phyloP scores from a whole-genome alignment of 1,140 invertebrate genomes.

The Trichonephila clavipes region DNA sequence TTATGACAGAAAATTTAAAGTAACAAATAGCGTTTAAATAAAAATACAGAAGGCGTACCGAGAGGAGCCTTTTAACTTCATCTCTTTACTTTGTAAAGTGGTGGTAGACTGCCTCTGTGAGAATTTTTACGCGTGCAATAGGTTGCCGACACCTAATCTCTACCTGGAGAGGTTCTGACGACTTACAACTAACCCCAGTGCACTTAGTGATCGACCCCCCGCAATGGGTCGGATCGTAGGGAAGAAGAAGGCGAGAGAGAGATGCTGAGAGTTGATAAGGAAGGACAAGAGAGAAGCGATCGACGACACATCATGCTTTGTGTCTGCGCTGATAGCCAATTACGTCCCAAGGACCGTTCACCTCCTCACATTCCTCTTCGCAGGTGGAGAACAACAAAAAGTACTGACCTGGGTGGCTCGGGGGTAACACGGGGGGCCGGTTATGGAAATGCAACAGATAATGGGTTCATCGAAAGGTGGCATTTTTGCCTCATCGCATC shows the following conservation, averaged over 20 bases:
- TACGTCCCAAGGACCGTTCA: conserved; percentile 44
- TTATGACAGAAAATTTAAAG: no score
- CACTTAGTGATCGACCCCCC: neutral
- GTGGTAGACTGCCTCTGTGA: no score
- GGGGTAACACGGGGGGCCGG: conserved; percentile 18
- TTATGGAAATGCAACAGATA: conserved; percentile 59
- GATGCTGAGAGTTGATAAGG: conserved; percentile 59
- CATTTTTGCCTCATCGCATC: conserved; percentile 35
- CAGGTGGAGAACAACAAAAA: conserved; percentile 63
- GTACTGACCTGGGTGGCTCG: conserved; percentile 45
- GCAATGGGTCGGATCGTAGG: neutral
- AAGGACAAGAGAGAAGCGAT: conserved; percentile 54
- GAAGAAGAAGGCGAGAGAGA: conserved; percentile 9
- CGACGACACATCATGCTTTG: conserved; percentile 62
- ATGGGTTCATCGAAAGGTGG: conserved; percentile 58
- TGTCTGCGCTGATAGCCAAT: conserved; percentile 71
- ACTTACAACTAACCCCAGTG: neutral
- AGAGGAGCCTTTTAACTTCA: no score
- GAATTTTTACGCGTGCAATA: no score
- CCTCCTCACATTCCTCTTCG: conserved; percentile 60
- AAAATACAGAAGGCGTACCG: neutral
- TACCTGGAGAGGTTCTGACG: neutral
- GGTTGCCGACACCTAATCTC: neutral
- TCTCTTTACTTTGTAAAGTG: no score
- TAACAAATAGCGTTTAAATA: neutral